Evolutionary conservation across 2,113 vertebrate species (phyloP).

Genomic region (Gambusia affinis): DNA sequence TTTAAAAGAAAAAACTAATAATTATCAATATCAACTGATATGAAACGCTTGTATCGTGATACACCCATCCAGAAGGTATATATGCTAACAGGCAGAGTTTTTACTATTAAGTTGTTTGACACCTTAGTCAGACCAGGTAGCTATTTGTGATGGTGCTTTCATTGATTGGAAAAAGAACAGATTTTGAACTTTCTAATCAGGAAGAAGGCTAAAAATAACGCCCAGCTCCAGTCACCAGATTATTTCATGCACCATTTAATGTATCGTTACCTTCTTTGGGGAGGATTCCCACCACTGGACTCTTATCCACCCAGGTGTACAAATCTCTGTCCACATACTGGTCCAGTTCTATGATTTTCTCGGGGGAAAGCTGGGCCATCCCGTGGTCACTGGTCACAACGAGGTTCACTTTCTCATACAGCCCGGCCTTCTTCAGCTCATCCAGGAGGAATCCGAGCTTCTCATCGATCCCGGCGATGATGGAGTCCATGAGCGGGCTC

Average conservation of each 20-base stretch:
- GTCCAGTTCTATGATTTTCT: slow-evolving; percentile 89
- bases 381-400: slow-evolving; percentile 93
- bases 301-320: slow-evolving; percentile 86
- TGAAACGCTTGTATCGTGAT: too few species aligned
- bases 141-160: too few species aligned
- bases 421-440: slow-evolving; percentile 80
- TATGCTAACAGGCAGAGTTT: too few species aligned
- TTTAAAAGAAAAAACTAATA: too few species aligned
- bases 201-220: background rate
- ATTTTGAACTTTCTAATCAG: background rate
- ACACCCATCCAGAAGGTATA: too few species aligned
- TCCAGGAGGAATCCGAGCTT: slow-evolving; percentile 88
- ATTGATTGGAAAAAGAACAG: too few species aligned
- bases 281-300: slow-evolving; percentile 87
- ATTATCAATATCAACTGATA: too few species aligned
- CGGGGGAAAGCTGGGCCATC: slow-evolving; percentile 86
- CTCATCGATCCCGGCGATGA: slow-evolving; percentile 85
- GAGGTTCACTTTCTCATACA: slow-evolving; percentile 85
- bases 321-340: slow-evolving; percentile 83
- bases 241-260: background rate
- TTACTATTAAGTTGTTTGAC: too few species aligned
- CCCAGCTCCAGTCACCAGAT: too few species aligned
- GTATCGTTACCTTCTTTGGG: slow-evolving; percentile 85
- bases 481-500: slow-evolving; percentile 79
- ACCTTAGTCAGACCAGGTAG: too few species aligned